These are phyloP conservation scores for Lepidochrysops patricia DNA, from an alignment of 2,888 invertebrate genomes.

Conservation along the genomic window DNA sequence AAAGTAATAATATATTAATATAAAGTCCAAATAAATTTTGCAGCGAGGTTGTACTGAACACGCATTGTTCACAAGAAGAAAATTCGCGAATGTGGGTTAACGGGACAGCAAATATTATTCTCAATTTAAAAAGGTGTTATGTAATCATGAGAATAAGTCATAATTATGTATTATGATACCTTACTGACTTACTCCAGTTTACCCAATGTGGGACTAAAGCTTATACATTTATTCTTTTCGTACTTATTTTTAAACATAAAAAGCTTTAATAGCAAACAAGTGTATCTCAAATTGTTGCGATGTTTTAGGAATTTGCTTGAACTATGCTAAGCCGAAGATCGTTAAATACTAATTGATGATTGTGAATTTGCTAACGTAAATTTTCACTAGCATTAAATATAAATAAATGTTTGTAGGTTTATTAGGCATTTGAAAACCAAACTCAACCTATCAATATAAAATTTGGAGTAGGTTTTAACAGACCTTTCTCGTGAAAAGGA, in stretches of 20 bases:
- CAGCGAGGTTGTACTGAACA: background rate
- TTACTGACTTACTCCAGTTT: conserved; percentile 8
- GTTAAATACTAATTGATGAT: too few species aligned
- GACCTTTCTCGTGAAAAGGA: too few species aligned
- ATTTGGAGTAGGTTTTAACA: too few species aligned
- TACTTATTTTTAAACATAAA: too few species aligned
- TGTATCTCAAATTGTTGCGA: background rate
- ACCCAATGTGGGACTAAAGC: background rate
- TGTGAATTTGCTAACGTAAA: background rate
- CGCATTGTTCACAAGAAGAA: background rate
- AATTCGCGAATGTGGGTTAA: background rate
- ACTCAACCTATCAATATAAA: too few species aligned
- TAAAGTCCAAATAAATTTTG: background rate
- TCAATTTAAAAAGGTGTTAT: background rate
- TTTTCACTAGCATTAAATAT: too few species aligned
- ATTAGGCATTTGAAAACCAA: too few species aligned
- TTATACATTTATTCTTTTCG: background rate
- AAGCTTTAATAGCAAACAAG: background rate
- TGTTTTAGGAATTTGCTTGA: too few species aligned
- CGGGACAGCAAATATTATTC: conserved; percentile 3
- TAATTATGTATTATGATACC: background rate
- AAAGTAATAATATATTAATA: too few species aligned
- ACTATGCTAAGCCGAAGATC: too few species aligned
- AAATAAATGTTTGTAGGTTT: too few species aligned
- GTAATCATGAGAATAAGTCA: background rate